Evolutionary conservation across 2,888 invertebrate genomes (phyloP).

Genomic region (Serrognathus titanus): DNA sequence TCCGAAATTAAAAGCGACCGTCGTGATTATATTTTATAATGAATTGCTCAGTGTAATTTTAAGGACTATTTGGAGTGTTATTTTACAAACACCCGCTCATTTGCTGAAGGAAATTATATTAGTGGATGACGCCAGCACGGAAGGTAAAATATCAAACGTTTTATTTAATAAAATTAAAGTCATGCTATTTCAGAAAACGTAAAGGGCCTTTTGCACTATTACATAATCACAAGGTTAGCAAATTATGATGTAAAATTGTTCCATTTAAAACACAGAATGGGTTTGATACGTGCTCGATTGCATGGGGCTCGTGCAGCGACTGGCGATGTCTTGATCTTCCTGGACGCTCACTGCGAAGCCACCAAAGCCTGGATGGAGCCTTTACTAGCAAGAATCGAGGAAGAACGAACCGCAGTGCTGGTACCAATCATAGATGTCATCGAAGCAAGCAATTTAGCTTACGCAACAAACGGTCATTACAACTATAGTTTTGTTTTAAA

Average conservation of each 20-base stretch:
- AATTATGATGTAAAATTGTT: conserved; percentile 67
- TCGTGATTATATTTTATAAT: conserved; percentile 73
- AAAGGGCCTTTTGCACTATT: conserved; percentile 74
- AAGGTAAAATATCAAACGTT: conserved; percentile 47
- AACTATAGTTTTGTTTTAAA: conserved; percentile 16
- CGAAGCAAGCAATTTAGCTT: conserved; percentile 74
- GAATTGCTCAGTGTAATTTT: conserved; percentile 73
- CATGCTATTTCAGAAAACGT: conserved; percentile 57
- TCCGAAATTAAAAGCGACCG: conserved; percentile 62
- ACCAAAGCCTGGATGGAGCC: conserved; percentile 85
- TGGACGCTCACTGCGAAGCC: conserved; percentile 91
- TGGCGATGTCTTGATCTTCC: conserved; percentile 79
- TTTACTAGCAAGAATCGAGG: conserved; percentile 77
- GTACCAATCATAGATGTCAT: conserved; percentile 96
- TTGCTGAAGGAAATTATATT: conserved; percentile 88
- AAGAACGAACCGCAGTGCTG: conserved; percentile 73
- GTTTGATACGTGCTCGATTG: conserved; percentile 85
- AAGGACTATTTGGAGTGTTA: conserved; percentile 85
- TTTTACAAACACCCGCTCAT: conserved; percentile 67
- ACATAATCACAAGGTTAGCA: conserved; percentile 70
- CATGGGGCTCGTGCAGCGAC: conserved; percentile 80
- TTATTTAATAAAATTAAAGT: neutral
- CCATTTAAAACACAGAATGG: conserved; percentile 70
- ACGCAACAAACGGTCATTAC: conserved; percentile 58
- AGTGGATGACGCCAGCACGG: conserved; percentile 90